Evolutionary conservation across 2,113 vertebrate genomes (phyloP).

Genomic region (Amazona vittata): DNA sequence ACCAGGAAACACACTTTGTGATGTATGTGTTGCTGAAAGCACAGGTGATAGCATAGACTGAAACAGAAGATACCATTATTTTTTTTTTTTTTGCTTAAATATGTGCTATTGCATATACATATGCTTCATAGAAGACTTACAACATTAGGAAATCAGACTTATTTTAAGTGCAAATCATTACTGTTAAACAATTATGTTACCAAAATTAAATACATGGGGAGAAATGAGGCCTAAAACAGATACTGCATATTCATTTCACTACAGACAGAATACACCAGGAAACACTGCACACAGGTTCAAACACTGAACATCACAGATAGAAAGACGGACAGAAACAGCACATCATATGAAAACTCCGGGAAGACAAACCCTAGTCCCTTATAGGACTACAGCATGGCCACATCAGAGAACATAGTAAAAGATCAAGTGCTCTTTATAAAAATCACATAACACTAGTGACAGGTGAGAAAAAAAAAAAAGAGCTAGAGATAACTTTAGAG

Average conservation of each 20-base stretch:
- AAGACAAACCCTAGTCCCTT: neutral
- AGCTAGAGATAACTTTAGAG: neutral
- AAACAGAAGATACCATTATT: neutral
- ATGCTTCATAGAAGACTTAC: neutral
- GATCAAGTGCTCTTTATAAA: neutral
- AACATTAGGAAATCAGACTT: neutral
- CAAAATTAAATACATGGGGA: neutral
- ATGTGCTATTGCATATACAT: neutral
- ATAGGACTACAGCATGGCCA: neutral
- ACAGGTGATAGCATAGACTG: slow-evolving; percentile 73
- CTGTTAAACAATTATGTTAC: neutral
- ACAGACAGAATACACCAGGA: neutral
- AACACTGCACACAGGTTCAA: neutral
- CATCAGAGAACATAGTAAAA: neutral
- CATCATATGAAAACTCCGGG: neutral
- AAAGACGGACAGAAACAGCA: neutral
- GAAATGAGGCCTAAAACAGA: neutral
- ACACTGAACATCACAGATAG: neutral
- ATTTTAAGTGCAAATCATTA: neutral
- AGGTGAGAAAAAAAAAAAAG: neutral
- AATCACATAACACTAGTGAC: neutral
- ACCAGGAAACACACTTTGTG: slow-evolving; percentile 75
- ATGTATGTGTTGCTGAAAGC: slow-evolving; percentile 79
- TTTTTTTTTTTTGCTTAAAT: neutral
- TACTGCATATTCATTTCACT: neutral